These are phyloP conservation scores for Pseudanteris insignis DNA, from an alignment of 2,888 invertebrate species.

Conservation along the genomic window DNA sequence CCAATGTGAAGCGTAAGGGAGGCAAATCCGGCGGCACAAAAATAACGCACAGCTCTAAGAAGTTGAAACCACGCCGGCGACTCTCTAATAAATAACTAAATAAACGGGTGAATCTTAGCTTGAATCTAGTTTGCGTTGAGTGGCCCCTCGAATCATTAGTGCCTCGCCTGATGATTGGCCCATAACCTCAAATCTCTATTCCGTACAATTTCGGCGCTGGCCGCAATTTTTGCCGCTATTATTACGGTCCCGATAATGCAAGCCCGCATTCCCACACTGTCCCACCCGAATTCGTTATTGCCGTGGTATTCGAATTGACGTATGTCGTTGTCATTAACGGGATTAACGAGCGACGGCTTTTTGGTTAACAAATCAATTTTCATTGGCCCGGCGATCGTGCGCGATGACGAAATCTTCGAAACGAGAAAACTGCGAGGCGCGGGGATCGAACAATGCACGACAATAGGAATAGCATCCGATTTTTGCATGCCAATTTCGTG, in stretches of 20 bases:
- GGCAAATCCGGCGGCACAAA: slow-evolving; percentile 61
- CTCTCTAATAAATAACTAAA: slow-evolving; percentile 59
- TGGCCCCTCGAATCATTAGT: slow-evolving; percentile 42
- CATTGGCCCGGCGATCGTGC: slow-evolving; percentile 23
- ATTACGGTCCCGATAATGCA: no score
- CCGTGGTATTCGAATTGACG: no score
- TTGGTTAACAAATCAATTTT: slow-evolving; percentile 45
- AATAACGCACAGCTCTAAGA: slow-evolving; percentile 50
- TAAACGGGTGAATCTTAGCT: slow-evolving; percentile 49
- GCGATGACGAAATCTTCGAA: slow-evolving; percentile 53
- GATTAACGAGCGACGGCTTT: no score
- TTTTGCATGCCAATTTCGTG: slow-evolving; percentile 65
- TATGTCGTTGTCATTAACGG: not conserved
- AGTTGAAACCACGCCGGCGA: slow-evolving; percentile 52
- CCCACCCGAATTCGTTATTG: no score
- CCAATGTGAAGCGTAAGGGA: slow-evolving; percentile 63
- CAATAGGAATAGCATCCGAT: slow-evolving; percentile 64
- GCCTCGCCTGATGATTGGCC: slow-evolving; percentile 14
- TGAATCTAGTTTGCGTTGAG: slow-evolving; percentile 45
- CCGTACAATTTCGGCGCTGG: slow-evolving; percentile 6
- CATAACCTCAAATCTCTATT: slow-evolving; percentile 23
- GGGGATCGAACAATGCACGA: slow-evolving; percentile 59
- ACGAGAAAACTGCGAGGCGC: slow-evolving; percentile 45
- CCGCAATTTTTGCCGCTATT: no score
- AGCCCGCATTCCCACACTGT: no score